Conservation (phyloP, 2,113 vertebrate species). For the Pedionomus torquatus region DNA sequence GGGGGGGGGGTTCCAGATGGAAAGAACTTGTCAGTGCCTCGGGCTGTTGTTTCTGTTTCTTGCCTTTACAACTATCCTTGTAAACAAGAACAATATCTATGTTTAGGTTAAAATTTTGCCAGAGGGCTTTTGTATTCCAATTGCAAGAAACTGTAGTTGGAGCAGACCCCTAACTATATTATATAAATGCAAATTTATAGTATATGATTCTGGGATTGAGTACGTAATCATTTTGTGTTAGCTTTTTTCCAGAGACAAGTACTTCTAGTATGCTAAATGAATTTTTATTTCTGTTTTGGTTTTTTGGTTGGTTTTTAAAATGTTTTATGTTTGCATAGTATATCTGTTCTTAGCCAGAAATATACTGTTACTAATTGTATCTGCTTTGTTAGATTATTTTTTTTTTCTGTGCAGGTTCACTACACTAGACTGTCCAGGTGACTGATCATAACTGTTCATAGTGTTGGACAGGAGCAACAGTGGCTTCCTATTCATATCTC, state of each 20-base stretch:
- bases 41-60: slow-evolving; percentile 42
- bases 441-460: neutral
- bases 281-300: neutral
- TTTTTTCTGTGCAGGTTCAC: neutral
- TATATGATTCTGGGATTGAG: neutral
- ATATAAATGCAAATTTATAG: neutral
- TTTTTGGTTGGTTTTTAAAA: neutral
- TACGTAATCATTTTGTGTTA: neutral
- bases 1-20: neutral
- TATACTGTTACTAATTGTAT: too few species aligned
- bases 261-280: neutral
- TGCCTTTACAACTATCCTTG: neutral
- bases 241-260: neutral
- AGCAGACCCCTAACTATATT: neutral
- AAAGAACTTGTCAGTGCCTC: neutral
- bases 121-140: neutral
- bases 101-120: neutral
- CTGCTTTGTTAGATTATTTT: neutral
- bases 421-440: neutral
- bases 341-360: neutral
- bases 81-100: neutral
- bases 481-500: neutral
- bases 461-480: neutral
- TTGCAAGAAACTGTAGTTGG: neutral
- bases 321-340: neutral